Conservation (phyloP, 53 echinoderm and acorn worm species). For the Zoroaster sp. region DNA sequence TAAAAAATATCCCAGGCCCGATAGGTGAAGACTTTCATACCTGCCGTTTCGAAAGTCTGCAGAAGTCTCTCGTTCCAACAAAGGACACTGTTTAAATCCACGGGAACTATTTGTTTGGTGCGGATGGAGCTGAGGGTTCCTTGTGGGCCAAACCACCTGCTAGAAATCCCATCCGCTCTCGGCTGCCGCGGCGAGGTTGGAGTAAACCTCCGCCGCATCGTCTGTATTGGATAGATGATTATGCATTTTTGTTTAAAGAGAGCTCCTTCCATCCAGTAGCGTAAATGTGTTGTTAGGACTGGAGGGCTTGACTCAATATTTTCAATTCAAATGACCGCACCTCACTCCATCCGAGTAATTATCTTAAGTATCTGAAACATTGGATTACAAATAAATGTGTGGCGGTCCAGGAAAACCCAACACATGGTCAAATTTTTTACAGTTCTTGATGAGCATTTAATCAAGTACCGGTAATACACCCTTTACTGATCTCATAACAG, state of each 20-base stretch:
- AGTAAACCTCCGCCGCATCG: conserved; percentile 78
- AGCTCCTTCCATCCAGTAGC: too few species aligned
- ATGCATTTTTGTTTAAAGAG: not conserved
- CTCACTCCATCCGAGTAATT: not conserved
- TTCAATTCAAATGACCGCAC: not conserved
- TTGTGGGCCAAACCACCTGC: conserved; percentile 76
- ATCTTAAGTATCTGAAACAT: not conserved
- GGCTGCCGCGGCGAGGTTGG: conserved; percentile 84
- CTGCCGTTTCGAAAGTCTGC: conserved; percentile 58
- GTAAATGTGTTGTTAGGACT: too few species aligned
- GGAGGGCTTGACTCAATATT: not conserved
- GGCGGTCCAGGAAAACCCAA: too few species aligned
- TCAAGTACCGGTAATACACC: too few species aligned
- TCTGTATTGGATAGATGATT: conserved; percentile 11
- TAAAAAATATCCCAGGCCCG: too few species aligned
- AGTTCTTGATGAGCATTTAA: too few species aligned
- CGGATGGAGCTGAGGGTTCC: conserved; percentile 70
- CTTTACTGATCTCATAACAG: too few species aligned
- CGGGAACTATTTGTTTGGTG: conserved; percentile 89
- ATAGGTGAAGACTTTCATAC: too few species aligned
- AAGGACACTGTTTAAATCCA: conserved; percentile 88
- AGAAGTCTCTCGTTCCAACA: conserved; percentile 76
- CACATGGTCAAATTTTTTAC: too few species aligned
- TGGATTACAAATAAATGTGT: not conserved
- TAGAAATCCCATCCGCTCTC: conserved; percentile 98